Evolutionary conservation across 2,888 invertebrate genomes (phyloP).

Genomic region (Torymus tubicola): DNA sequence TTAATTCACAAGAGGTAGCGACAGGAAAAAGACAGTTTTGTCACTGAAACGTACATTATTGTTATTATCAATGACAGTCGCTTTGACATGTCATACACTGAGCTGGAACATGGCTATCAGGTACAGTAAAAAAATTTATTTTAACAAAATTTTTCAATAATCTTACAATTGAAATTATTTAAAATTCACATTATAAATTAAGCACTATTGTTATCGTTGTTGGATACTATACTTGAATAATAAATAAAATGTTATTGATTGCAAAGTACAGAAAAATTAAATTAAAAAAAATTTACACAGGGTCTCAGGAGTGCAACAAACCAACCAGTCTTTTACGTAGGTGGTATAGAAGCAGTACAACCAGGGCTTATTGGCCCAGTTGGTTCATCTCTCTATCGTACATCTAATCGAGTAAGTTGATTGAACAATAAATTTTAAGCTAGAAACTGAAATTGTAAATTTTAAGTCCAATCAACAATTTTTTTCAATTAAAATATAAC

Average conservation of each 20-base stretch:
- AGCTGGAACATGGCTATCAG: constrained; percentile 95
- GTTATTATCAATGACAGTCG: constrained; percentile 71
- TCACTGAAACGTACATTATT: constrained; percentile 37
- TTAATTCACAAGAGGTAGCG: not conserved
- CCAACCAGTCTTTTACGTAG: constrained; percentile 74
- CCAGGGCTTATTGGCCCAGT: constrained; percentile 68
- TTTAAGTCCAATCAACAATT: not conserved
- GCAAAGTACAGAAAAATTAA: not conserved
- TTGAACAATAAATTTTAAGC: no score
- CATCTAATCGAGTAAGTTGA: constrained; percentile 70
- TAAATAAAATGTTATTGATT: no score
- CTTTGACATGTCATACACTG: constrained; percentile 89
- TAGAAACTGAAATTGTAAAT: no score
- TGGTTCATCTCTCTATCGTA: constrained; percentile 70
- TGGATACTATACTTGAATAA: no score
- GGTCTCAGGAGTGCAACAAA: constrained; percentile 72
- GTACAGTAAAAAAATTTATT: constrained; percentile 76
- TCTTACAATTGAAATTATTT: constrained; percentile 1
- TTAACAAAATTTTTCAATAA: not conserved
- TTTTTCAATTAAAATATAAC: constrained; percentile 8
- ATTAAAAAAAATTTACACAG: constrained; percentile 59
- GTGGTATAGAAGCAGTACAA: constrained; percentile 71
- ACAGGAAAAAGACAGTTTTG: constrained; percentile 32
- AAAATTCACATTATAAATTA: no score
- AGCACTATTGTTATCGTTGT: no score